Evolutionary conservation across 2,888 invertebrate genomes (phyloP).

Genomic region (Halictus quadricinctus): DNA sequence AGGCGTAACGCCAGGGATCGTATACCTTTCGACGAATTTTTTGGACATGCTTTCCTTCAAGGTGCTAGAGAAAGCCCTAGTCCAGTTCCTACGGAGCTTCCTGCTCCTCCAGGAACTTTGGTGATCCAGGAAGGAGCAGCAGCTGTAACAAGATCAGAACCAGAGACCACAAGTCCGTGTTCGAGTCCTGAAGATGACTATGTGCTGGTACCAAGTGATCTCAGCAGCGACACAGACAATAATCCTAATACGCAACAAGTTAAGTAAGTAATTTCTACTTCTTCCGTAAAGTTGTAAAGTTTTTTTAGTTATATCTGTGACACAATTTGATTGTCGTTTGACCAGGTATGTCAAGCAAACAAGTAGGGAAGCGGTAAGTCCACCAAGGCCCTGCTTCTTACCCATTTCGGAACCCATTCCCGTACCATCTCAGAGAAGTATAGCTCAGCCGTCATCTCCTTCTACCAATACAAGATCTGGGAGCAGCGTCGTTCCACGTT

Average conservation of each 20-base stretch:
- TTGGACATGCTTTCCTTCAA: slow-evolving; percentile 95
- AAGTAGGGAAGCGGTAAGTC: slow-evolving; percentile 83
- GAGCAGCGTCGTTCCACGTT: slow-evolving; percentile 87
- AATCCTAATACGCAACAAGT: slow-evolving; percentile 76
- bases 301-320: neutral
- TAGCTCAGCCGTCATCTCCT: slow-evolving; percentile 70
- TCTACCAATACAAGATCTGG: slow-evolving; percentile 68
- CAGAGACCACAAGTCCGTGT: slow-evolving; percentile 78
- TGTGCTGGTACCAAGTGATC: slow-evolving; percentile 80
- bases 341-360: slow-evolving; percentile 84
- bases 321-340: slow-evolving; percentile 24
- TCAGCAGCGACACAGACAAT: slow-evolving; percentile 81
- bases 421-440: slow-evolving; percentile 87
- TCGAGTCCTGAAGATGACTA: slow-evolving; percentile 82
- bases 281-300: neutral
- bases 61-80: slow-evolving; percentile 83
- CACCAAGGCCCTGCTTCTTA: slow-evolving; percentile 87
- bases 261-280: slow-evolving; percentile 69
- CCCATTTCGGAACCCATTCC: slow-evolving; percentile 91
- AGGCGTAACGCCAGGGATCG: slow-evolving; percentile 97
- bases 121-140: slow-evolving; percentile 70
- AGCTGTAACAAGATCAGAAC: slow-evolving; percentile 70
- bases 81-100: slow-evolving; percentile 80
- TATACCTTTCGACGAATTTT: slow-evolving; percentile 98
- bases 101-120: slow-evolving; percentile 77